Percentiles rank a stretch among this genome's conserved stretches.
Conservation (phyloP, 2,888 invertebrate genomes). For the Frankliniella fusca region DNA sequence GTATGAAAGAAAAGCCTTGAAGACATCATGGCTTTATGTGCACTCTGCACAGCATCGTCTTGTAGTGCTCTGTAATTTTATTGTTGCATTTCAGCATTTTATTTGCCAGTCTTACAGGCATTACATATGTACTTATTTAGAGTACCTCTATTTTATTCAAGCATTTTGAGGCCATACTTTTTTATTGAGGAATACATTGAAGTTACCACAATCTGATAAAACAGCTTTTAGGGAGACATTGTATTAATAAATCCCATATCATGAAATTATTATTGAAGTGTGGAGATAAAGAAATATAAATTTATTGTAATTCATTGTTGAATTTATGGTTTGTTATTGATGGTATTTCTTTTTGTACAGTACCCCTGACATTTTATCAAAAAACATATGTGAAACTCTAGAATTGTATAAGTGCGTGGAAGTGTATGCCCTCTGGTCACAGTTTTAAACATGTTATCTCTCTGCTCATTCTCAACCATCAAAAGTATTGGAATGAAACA, state of each 20-base stretch:
- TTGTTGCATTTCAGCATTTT: neutral
- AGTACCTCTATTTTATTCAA: neutral
- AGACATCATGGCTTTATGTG: neutral
- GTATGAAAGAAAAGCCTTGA: neutral
- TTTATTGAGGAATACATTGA: neutral
- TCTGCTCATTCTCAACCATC: neutral
- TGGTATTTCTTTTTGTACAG: conserved; percentile 5
- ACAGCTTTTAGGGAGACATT: neutral
- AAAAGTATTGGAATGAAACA: neutral
- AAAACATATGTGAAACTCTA: neutral
- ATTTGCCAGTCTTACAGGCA: neutral
- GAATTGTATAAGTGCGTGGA: neutral
- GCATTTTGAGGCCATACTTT: neutral
- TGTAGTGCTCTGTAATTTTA: neutral
- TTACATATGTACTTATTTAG: neutral
- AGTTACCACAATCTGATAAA: neutral
- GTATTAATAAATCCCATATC: conserved; percentile 1
- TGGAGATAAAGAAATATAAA: neutral
- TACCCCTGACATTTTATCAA: neutral
- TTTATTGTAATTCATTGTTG: conserved; percentile 1
- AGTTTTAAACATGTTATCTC: too few relatives aligned
- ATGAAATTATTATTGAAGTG: neutral
- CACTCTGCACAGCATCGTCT: neutral
- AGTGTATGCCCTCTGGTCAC: too few relatives aligned
- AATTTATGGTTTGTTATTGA: conserved; percentile 12